Base-by-base conservation (phyloP, 2,113 vertebrate species). In the Hiodon tergisus region DNA sequence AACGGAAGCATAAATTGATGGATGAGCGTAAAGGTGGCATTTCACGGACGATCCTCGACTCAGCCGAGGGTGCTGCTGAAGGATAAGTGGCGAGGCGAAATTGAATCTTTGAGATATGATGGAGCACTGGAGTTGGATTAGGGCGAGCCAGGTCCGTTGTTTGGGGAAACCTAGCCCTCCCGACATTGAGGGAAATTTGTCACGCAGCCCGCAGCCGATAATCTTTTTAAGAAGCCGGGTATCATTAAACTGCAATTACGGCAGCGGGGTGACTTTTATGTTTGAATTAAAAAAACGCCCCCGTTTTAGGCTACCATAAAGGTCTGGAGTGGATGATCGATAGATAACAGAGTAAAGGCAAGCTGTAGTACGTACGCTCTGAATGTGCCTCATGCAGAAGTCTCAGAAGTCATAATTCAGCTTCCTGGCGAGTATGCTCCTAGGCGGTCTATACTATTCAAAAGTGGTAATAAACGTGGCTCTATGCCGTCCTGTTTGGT, bases 211-310 rank as follows among this genome's bases (percentile, higher is more conserved):
- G 16, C 62, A 54, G 50, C 50, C 4, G 9, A 65, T 50, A 73
- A 53, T 53, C 4, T 65, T 16, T 65, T 46, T 46, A 46, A 3
- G 10, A 13, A 53, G 9, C 47, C n/a, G 47, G 9, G 31, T 52
- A 53, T 65, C 50, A 65, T 73, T 73, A 65, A 63, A 52, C 59
- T 9, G 60, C 10, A 14, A 62, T 52, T 65, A 14, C 59, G 6
- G 71, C 9, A 6, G 46, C 59, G 9, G 6, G 50, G 3, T 11
- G 4, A 6, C 3, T 1, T 52, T 69, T 47, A 53, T 3, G 60
- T 60, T 73, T 51, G 60, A 58, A 65, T 63, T 31, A 48, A 73
- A 31, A 31, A 63, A 73, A 63, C 48, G 5, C 9, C 71, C 51
- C 53, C 47, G 48, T 62, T 10, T 11, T n/a, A 54, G n/a, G 60